These are phyloP conservation scores for Cryptops parisi DNA, from an alignment of 2,888 invertebrate species.

Conservation along the genomic window DNA sequence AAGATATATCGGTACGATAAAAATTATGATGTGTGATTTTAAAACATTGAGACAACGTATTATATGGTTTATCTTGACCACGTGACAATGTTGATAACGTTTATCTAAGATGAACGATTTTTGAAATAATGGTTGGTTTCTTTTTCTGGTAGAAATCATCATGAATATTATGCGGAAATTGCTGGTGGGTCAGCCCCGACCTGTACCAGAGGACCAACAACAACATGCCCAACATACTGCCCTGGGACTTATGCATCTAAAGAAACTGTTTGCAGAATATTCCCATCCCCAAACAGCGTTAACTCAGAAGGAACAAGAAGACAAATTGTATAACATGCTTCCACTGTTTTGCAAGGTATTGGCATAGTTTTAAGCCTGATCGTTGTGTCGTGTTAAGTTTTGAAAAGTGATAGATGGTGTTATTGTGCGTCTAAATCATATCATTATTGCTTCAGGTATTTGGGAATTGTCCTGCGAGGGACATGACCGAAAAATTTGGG, in stretches of 20 bases:
- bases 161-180: slow-evolving; percentile 93
- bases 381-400: neutral
- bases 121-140: no score
- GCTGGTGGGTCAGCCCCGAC: slow-evolving; percentile 38
- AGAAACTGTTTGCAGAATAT: slow-evolving; percentile 90
- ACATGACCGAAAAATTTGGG: slow-evolving; percentile 95
- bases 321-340: slow-evolving; percentile 91
- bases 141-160: no score
- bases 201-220: slow-evolving; percentile 14
- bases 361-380: neutral
- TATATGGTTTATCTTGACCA: no score
- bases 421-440: neutral
- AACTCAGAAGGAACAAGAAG: slow-evolving; percentile 68
- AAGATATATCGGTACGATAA: no score
- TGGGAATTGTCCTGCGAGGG: slow-evolving; percentile 79
- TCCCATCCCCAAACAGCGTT: slow-evolving; percentile 72
- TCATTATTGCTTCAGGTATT: slow-evolving; percentile 52
- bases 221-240: slow-evolving; percentile 41
- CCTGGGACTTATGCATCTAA: slow-evolving; percentile 86
- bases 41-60: no score
- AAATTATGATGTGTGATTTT: no score
- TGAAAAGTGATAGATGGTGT: neutral
- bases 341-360: slow-evolving; percentile 92
- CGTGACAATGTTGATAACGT: no score
- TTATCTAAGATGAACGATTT: no score